Conservation (phyloP, 1,140 invertebrate genomes). For the Temnothorax curvispinosus region DNA sequence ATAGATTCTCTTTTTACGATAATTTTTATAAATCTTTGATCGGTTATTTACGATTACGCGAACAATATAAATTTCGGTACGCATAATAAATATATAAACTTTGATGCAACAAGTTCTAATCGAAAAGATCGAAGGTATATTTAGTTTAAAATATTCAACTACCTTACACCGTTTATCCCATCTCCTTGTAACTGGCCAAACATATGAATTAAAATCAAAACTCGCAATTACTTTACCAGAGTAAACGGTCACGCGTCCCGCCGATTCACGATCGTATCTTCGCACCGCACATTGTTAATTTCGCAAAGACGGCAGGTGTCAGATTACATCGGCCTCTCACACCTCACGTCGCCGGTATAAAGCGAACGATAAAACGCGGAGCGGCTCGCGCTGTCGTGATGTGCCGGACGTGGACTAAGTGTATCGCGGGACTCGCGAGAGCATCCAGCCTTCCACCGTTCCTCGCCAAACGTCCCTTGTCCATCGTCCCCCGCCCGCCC, state of each 20-base stretch:
- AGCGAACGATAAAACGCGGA: not conserved
- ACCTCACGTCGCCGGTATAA: conserved; percentile 6
- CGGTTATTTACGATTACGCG: not conserved
- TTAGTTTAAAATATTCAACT: not conserved
- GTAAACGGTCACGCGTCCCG: not conserved
- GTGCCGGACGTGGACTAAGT: conserved; percentile 33
- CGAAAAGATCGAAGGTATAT: not conserved
- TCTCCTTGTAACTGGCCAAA: not conserved
- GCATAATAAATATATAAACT: not conserved
- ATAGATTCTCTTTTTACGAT: too few species aligned
- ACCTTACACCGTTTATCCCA: not conserved
- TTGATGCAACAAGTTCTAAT: not conserved
- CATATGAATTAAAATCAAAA: not conserved
- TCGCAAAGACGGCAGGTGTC: not conserved
- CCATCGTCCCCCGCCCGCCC: not conserved
- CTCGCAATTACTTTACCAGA: not conserved
- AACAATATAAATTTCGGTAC: not conserved
- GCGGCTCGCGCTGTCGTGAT: not conserved
- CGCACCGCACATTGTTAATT: not conserved
- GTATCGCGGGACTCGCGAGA: not conserved
- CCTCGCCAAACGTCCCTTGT: conserved; percentile 2
- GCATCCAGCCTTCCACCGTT: not conserved
- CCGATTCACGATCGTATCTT: not conserved
- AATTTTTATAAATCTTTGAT: not conserved
- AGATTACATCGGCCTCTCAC: not conserved